Conservation (phyloP, 2,888 invertebrate genomes). For the Agapetus fuscipes region DNA sequence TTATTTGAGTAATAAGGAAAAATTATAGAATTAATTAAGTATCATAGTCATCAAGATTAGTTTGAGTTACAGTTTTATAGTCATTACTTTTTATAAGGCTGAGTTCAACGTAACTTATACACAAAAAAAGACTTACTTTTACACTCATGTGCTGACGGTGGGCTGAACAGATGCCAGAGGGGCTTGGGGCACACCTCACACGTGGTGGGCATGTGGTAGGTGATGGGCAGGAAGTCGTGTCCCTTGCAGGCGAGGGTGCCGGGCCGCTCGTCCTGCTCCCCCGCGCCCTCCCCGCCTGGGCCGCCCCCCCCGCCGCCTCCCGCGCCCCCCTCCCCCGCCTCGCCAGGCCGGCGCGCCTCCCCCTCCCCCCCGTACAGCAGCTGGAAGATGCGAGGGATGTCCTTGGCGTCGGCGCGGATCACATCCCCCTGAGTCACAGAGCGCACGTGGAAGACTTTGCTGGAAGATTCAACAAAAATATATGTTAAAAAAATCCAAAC, state of each 20-base stretch:
- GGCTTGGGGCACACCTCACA: conserved; percentile 97
- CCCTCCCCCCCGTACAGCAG: conserved; percentile 96
- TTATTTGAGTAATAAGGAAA: too few relatives aligned
- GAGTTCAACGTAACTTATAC: conserved; percentile 21
- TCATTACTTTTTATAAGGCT: conserved; percentile 1
- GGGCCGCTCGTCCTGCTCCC: conserved; percentile 22
- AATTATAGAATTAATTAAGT: too few relatives aligned
- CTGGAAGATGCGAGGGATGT: conserved; percentile 97
- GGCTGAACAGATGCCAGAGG: conserved; percentile 95
- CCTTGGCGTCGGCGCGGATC: conserved; percentile 96
- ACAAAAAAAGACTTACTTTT: conserved; percentile 55
- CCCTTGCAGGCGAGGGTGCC: conserved; percentile 75
- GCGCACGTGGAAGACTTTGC: conserved; percentile 98
- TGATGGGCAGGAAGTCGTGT: conserved; percentile 93
- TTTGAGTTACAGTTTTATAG: too few relatives aligned
- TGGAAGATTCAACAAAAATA: too few relatives aligned
- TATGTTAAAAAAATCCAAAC: conserved; percentile 15
- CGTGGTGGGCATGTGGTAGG: conserved; percentile 95
- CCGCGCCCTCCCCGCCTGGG: conserved; percentile 39
- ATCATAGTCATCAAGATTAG: too few relatives aligned
- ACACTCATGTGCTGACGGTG: conserved; percentile 96
- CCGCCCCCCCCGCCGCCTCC: conserved; percentile 44
- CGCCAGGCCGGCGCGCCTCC: conserved; percentile 73
- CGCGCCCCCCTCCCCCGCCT: conserved; percentile 59
- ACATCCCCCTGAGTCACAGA: conserved; percentile 99